Evolutionary conservation across 2,888 invertebrate genomes (phyloP), one percentile per base, ranked within the genome.

Genomic region (Xestia xanthographa): DNA sequence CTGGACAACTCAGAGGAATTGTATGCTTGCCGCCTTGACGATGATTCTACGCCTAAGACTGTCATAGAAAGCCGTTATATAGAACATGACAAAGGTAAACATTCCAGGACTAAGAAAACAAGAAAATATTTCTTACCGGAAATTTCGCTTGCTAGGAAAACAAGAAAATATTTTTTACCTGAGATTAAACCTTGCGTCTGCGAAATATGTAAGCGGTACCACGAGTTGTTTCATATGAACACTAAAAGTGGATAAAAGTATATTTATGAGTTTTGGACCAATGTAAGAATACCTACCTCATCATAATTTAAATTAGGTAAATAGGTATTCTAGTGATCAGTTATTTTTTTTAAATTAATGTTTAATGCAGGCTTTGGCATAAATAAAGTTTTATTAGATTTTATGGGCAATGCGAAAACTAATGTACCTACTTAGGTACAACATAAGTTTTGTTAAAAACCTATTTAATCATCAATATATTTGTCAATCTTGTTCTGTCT

Each of bases 131-230:
- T 50, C 5, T 80, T 79, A 22, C 71, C 82, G 0, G 88, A 88
- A 53, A 67, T 89, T 6, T 71, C 75, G 0, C 95, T 41, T 41
- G 48, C 50, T 0, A 78, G 72, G 5, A 74, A 85, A 1, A 85
- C 75, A 29, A 11, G 62, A 1, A 86, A 85, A 73, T 63, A 74
- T 41, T 72, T 48, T 4, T 80, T 79, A 22, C 71, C 82, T 0
- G 88, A 88, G 53, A 67, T 89, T 8, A 70, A 75, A 0, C 95
- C 95, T 2, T 96, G 96, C 78, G 87, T 94, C 9, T 96, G 96
- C 71, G 94, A 95, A 70, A 96, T 96, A 62, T 96, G 96, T 80
- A 93, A 90, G 75, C 90, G 93, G 72, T 96, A 96, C 79, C 93
- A 96, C 68, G 94, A 96, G 79, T 78, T 96, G 41, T 96, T 96